Conservation (phyloP, 1,140 invertebrate genomes). For the Rhizoglyphus robini region DNA sequence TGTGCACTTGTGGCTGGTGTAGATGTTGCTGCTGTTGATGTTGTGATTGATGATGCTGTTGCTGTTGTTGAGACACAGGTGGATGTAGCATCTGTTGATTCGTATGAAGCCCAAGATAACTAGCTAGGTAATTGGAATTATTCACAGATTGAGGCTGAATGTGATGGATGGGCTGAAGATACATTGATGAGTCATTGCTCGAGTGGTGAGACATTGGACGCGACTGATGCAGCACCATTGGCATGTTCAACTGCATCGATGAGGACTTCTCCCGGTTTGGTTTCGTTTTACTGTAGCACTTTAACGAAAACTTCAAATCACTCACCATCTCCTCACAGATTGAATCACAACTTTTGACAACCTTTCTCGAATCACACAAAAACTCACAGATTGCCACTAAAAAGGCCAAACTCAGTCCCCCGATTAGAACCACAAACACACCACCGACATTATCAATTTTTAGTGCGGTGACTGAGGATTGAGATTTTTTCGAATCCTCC, state of each 20-base stretch:
- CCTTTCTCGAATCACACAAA: slow-evolving; percentile 34
- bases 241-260: neutral
- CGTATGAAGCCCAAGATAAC: neutral
- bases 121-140: neutral
- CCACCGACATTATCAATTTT: slow-evolving; percentile 36
- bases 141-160: neutral
- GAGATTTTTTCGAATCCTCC: slow-evolving; percentile 23
- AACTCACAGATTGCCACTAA: slow-evolving; percentile 27
- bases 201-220: slow-evolving; percentile 4
- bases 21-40: neutral
- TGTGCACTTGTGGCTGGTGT: neutral
- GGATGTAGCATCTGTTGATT: neutral
- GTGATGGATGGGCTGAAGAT: neutral
- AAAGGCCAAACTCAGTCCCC: slow-evolving; percentile 32
- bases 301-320: slow-evolving; percentile 28
- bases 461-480: slow-evolving; percentile 31
- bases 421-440: slow-evolving; percentile 41
- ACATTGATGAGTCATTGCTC: neutral
- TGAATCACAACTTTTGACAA: slow-evolving; percentile 18
- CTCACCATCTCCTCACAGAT: slow-evolving; percentile 29
- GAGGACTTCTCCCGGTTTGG: neutral
- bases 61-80: neutral
- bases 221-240: neutral
- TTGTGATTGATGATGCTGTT: neutral
- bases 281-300: slow-evolving; percentile 28